These are phyloP conservation scores for Tetragnatha montana DNA, from an alignment of 2,888 invertebrate genomes.

Conservation along the genomic window DNA sequence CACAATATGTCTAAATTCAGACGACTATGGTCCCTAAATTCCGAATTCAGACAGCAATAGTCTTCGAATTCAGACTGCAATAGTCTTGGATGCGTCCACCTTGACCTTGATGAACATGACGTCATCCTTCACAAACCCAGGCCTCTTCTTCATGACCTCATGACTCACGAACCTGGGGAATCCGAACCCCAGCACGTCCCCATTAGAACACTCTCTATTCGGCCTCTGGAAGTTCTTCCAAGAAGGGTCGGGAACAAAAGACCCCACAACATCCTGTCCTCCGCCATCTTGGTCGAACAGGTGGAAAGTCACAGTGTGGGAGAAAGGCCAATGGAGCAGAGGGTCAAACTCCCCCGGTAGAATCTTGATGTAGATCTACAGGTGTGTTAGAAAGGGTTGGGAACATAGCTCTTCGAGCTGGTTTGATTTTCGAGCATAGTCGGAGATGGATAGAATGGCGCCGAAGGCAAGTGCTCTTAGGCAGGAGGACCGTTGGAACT, in stretches of 20 bases:
- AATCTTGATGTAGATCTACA: slow-evolving; percentile 82
- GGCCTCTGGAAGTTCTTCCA: slow-evolving; percentile 97
- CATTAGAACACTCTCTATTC: slow-evolving; percentile 86
- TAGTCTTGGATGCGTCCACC: slow-evolving; percentile 94
- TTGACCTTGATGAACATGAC: slow-evolving; percentile 93
- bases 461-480: no score
- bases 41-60: no score
- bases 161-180: slow-evolving; percentile 96
- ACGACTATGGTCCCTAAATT: not conserved
- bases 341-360: slow-evolving; percentile 94
- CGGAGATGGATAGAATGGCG: slow-evolving; percentile 91
- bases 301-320: slow-evolving; percentile 94
- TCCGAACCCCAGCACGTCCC: slow-evolving; percentile 91
- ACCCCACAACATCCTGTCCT: slow-evolving; percentile 90
- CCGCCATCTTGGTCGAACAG: slow-evolving; percentile 93
- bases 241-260: slow-evolving; percentile 96
- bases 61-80: slow-evolving; percentile 91
- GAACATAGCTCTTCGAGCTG: slow-evolving; percentile 82
- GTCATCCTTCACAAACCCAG: slow-evolving; percentile 94
- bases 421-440: slow-evolving; percentile 87
- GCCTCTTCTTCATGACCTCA: slow-evolving; percentile 90
- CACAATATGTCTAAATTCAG: no score
- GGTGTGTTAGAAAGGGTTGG: slow-evolving; percentile 76
- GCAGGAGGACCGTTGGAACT: no score
- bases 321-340: slow-evolving; percentile 95